Percentiles rank a stretch among this genome's conserved stretches.
phyloP scores from a whole-genome alignment of 1,140 invertebrate genomes.

The Harlomillsia oculata region DNA sequence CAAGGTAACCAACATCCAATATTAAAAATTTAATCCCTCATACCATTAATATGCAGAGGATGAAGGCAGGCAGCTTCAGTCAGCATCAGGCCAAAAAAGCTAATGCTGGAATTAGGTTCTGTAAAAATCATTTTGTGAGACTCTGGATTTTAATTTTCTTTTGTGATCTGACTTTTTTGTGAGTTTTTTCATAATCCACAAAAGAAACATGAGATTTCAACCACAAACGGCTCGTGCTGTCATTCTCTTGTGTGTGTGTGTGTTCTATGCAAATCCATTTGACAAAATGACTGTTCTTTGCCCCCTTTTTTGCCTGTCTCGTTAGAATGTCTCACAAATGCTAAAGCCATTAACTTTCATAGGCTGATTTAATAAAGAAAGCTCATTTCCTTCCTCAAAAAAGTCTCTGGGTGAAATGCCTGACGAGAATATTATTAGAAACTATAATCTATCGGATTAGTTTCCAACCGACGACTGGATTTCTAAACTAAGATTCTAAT shows the following conservation, averaged over 20 bases:
- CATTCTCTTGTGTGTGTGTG: neutral
- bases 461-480: too few species aligned
- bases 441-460: too few species aligned
- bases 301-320: neutral
- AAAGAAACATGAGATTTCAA: neutral
- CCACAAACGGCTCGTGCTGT: neutral
- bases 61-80: too few species aligned
- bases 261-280: conserved; percentile 14
- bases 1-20: too few species aligned
- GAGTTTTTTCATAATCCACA: neutral
- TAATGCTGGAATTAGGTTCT: conserved; percentile 8
- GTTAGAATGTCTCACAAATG: too few species aligned
- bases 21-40: conserved; percentile 27
- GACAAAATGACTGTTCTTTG: conserved; percentile 3
- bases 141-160: conserved; percentile 1
- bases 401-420: too few species aligned
- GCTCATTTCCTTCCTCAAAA: too few species aligned
- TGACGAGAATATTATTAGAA: too few species aligned
- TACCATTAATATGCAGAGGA: conserved; percentile 23
- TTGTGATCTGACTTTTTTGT: neutral
- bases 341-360: conserved; percentile 10
- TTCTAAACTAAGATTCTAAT: too few species aligned
- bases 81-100: too few species aligned
- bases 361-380: conserved; percentile 5
- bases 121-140: neutral